Percentiles rank a stretch among this genome's conserved stretches.
Conservation (phyloP, 2,888 invertebrate genomes). For the Abscondita cerata region DNA sequence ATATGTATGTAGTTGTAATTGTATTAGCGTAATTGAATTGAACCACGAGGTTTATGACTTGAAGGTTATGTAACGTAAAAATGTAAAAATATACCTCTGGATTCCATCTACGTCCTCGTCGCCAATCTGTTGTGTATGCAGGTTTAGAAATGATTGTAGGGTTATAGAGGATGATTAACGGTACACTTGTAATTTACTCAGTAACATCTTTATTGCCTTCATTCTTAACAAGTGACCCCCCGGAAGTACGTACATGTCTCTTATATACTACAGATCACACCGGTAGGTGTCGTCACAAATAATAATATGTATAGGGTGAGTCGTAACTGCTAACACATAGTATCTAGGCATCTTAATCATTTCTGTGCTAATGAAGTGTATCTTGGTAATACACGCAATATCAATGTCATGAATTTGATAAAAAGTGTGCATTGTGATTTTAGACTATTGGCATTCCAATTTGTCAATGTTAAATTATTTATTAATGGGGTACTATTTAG, state of each 20-base stretch:
- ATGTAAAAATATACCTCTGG: not conserved
- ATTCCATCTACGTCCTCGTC: conserved; percentile 5
- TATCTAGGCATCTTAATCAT: not conserved
- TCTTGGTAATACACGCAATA: too few species aligned
- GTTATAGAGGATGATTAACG: too few species aligned
- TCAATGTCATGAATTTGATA: not conserved
- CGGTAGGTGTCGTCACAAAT: too few species aligned
- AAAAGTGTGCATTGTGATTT: not conserved
- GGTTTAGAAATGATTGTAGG: not conserved
- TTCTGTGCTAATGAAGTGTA: not conserved
- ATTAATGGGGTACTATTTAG: not conserved
- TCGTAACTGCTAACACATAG: too few species aligned
- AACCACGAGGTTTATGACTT: not conserved
- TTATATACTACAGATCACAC: too few species aligned
- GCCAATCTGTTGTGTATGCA: not conserved
- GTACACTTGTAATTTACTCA: too few species aligned
- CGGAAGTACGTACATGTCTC: too few species aligned
- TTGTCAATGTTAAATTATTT: not conserved
- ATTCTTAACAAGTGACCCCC: too few species aligned
- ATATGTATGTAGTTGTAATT: not conserved
- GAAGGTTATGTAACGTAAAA: conserved; percentile 1
- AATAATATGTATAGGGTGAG: too few species aligned
- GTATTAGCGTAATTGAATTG: not conserved
- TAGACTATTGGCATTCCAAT: not conserved
- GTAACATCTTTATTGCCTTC: too few species aligned